phyloP scores from a whole-genome alignment of 1,140 invertebrate species.

The Homarus americanus region DNA sequence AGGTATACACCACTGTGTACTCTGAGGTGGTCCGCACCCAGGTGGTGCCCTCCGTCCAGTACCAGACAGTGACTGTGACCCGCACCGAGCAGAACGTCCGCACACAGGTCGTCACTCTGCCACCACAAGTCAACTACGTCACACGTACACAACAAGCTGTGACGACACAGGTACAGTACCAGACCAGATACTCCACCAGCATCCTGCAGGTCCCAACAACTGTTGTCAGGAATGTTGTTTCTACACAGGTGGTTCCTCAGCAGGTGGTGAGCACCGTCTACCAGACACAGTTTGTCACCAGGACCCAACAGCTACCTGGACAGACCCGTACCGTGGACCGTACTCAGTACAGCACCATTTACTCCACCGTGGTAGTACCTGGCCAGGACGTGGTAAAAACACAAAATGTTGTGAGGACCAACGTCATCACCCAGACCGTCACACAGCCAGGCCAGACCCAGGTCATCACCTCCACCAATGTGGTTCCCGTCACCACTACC shows the following conservation, averaged over 20 bases:
- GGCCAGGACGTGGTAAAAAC: conserved; percentile 21
- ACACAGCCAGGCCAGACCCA: conserved; percentile 58
- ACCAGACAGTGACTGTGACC: conserved; percentile 54
- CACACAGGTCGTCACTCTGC: conserved; percentile 56
- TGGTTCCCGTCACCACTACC: conserved; percentile 58
- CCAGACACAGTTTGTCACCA: conserved; percentile 59
- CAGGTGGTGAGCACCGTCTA: conserved; percentile 65
- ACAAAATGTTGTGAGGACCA: conserved; percentile 26
- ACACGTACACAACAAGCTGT: conserved; percentile 48
- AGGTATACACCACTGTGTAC: conserved; percentile 50
- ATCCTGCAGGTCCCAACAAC: conserved; percentile 64
- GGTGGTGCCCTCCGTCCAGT: conserved; percentile 20
- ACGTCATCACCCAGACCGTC: conserved; percentile 55
- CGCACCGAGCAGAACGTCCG: conserved; percentile 46
- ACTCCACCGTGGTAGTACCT: conserved; percentile 56
- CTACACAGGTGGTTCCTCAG: conserved; percentile 62
- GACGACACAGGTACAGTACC: conserved; percentile 53
- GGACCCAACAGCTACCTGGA: conserved; percentile 60
- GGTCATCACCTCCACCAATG: conserved; percentile 53
- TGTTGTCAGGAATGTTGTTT: conserved; percentile 58
- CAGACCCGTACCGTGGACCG: conserved; percentile 53
- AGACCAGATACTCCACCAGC: conserved; percentile 51
- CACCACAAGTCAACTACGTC: conserved; percentile 58
- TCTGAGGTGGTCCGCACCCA: conserved; percentile 53
- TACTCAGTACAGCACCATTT: conserved; percentile 61